phyloP scores from a whole-genome alignment of 2,797 vertebrate genomes.

The Setipinna tenuifilis region DNA sequence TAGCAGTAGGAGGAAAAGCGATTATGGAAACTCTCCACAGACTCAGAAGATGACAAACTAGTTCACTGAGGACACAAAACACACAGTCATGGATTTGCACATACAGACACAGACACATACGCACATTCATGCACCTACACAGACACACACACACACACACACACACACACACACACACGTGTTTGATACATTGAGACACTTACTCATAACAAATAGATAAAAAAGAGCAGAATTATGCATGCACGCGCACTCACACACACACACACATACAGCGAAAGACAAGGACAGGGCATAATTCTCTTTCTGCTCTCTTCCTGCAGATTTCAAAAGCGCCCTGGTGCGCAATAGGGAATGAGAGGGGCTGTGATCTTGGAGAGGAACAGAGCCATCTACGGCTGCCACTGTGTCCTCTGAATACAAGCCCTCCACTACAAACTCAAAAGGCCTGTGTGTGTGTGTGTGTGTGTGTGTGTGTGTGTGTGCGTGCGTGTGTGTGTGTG shows the following conservation, averaged over 20 bases:
- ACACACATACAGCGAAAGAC: no score
- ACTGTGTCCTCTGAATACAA: background rate
- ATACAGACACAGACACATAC: background rate
- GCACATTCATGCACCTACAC: no score
- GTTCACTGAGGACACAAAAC: background rate
- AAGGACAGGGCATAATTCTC: background rate
- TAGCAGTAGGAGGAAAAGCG: background rate
- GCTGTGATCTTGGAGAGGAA: background rate
- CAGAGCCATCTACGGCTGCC: background rate
- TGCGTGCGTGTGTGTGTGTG: background rate
- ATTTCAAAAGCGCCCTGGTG: background rate
- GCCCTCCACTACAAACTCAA: background rate
- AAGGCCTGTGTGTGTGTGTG: background rate
- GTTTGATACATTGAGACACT: no score
- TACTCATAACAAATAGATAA: no score
- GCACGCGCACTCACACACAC: no score
- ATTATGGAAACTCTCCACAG: background rate
- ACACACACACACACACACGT: background rate
- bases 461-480: background rate
- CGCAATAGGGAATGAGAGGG: background rate
- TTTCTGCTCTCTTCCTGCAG: background rate
- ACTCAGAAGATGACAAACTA: background rate
- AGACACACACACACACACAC: background rate
- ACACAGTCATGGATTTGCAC: background rate
- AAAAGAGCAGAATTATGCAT: background rate